These are phyloP conservation scores for Lanistes nyassanus DNA, from an alignment of 1,140 invertebrate species.

Conservation along the genomic window DNA sequence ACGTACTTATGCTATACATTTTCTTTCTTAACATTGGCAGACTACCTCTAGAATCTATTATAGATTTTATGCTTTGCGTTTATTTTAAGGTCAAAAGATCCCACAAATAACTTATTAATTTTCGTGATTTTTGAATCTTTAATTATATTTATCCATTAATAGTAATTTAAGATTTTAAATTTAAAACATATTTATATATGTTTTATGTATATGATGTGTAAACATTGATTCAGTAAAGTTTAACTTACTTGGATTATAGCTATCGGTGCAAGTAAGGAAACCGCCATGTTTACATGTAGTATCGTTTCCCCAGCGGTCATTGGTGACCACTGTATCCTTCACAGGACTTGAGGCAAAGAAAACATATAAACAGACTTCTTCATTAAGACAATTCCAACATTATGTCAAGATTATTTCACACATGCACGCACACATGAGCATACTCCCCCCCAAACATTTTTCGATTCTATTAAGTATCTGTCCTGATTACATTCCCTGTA, in stretches of 20 bases:
- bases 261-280: slow-evolving; percentile 80
- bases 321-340: slow-evolving; percentile 83
- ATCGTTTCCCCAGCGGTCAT: slow-evolving; percentile 83
- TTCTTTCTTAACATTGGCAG: background rate
- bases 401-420: background rate
- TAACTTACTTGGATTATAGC: background rate
- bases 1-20: too few relatives aligned
- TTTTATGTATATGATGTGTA: background rate
- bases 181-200: too few relatives aligned
- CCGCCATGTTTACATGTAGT: slow-evolving; percentile 87
- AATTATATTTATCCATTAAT: background rate
- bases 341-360: slow-evolving; percentile 73
- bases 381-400: background rate
- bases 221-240: background rate
- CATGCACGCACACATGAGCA: background rate
- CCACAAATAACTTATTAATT: background rate
- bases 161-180: too few relatives aligned
- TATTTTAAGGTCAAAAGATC: background rate
- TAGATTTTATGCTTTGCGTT: background rate
- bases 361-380: background rate
- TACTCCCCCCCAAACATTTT: slow-evolving; percentile 10
- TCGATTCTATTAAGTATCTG: background rate
- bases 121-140: background rate
- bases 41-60: background rate
- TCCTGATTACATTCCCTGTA: background rate